Evolutionary conservation across 2,888 invertebrate species (phyloP).

Genomic region (Aproaerema taeniolella): DNA sequence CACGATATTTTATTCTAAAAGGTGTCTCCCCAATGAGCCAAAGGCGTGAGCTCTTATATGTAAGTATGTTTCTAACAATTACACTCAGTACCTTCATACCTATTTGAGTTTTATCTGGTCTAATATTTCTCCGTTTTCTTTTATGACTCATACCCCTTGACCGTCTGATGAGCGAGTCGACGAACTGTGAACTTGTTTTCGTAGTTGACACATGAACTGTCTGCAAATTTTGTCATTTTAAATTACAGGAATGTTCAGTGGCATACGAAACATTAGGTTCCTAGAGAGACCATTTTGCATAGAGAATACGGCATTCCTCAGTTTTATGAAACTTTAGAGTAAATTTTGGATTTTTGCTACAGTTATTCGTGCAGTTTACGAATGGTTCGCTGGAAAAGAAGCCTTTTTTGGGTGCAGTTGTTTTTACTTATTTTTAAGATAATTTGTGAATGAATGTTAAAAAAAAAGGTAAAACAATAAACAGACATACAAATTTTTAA

Average conservation of each 20-base stretch:
- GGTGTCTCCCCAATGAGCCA: no score
- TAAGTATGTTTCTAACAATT: not conserved
- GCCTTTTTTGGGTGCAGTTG: no score
- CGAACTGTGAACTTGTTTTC: constrained; percentile 8
- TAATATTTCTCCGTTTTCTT: not conserved
- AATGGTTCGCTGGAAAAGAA: no score
- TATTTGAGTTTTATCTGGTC: not conserved
- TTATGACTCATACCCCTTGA: not conserved
- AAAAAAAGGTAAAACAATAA: no score
- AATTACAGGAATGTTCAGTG: not conserved
- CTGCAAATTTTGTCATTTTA: constrained; percentile 4
- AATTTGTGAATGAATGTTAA: no score
- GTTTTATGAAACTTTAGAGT: not conserved
- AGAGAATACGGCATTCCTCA: not conserved
- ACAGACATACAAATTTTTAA: no score
- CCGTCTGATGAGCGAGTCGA: constrained; percentile 7
- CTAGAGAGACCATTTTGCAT: not conserved
- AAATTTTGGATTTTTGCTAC: no score
- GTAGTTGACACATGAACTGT: constrained; percentile 5
- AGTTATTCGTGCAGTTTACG: no score
- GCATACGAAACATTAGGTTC: no score
- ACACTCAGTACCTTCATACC: not conserved
- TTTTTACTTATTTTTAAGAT: no score
- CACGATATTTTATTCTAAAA: not conserved
- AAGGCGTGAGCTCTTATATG: not conserved